Evolutionary conservation across 2,888 invertebrate genomes (phyloP).

Genomic region (Drosophila macrospina): DNA sequence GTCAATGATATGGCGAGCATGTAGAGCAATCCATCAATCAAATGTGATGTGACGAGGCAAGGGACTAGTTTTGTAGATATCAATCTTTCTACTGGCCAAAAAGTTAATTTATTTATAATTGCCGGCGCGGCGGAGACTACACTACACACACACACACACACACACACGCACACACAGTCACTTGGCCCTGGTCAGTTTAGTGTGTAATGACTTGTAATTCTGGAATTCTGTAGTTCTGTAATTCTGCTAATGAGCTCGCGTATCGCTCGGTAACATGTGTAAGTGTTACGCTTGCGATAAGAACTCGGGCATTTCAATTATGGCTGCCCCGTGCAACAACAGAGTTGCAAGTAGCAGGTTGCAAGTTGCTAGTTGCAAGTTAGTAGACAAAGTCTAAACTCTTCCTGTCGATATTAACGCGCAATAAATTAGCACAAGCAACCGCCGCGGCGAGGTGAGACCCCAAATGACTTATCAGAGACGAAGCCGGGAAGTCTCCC

Average conservation of each 20-base stretch:
- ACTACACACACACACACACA: slow-evolving; percentile 5
- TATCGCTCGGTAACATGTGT: slow-evolving; percentile 52
- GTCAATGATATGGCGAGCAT: slow-evolving; percentile 70
- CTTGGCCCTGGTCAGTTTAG: slow-evolving; percentile 36
- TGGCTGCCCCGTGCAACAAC: not conserved
- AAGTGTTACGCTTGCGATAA: slow-evolving; percentile 74
- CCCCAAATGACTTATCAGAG: slow-evolving; percentile 14
- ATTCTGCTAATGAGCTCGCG: slow-evolving; percentile 79
- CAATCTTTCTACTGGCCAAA: slow-evolving; percentile 69
- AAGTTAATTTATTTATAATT: slow-evolving; percentile 81
- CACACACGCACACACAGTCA: slow-evolving; percentile 14
- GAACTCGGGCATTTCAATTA: slow-evolving; percentile 73
- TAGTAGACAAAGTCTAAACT: slow-evolving; percentile 30
- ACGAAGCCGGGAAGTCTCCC: slow-evolving; percentile 4
- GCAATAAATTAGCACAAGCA: slow-evolving; percentile 82
- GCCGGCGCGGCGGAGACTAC: slow-evolving; percentile 37
- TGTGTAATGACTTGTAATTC: slow-evolving; percentile 83
- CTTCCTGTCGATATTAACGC: slow-evolving; percentile 82
- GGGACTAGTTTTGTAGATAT: slow-evolving; percentile 52
- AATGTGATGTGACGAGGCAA: slow-evolving; percentile 43
- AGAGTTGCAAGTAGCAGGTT: not conserved
- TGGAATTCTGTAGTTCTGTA: slow-evolving; percentile 82
- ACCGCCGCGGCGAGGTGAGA: slow-evolving; percentile 62
- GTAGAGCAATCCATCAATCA: slow-evolving; percentile 75
- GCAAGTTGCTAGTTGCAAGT: not conserved